These are phyloP conservation scores for Zhengitettix transpicula DNA, from an alignment of 2,888 invertebrate genomes.

Conservation along the genomic window DNA sequence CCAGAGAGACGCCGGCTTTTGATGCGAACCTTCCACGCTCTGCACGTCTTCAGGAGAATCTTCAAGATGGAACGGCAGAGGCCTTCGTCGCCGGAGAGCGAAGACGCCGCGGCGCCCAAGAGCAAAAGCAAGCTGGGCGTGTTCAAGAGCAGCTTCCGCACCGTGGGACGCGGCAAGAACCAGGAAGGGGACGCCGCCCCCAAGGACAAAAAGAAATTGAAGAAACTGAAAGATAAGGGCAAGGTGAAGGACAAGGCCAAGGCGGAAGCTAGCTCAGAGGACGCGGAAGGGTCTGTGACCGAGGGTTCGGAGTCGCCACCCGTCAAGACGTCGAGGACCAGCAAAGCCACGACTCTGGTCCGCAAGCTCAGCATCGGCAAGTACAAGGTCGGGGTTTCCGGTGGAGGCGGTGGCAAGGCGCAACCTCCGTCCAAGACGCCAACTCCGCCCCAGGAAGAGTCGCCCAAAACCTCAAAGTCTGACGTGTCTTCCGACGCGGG, in stretches of 20 bases:
- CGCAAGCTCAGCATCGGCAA: conserved; percentile 11
- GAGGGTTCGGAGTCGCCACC: not conserved
- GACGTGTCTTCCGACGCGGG: not conserved
- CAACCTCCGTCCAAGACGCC: not conserved
- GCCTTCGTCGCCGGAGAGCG: not conserved
- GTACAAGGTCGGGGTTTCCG: not conserved
- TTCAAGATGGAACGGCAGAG: not conserved
- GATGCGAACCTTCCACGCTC: too few species aligned
- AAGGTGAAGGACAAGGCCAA: conserved; percentile 4
- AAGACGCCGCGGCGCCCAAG: not conserved
- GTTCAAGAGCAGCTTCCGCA: not conserved
- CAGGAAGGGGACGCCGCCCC: not conserved
- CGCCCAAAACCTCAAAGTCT: not conserved
- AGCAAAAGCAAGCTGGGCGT: not conserved
- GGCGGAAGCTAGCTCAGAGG: not conserved
- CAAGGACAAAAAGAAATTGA: not conserved
- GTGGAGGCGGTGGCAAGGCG: not conserved
- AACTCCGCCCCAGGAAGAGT: not conserved
- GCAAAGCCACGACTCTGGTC: conserved; percentile 11
- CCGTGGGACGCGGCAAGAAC: not conserved
- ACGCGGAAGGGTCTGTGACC: not conserved
- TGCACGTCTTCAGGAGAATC: too few species aligned
- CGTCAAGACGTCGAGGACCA: conserved; percentile 4
- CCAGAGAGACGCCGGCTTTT: too few species aligned
- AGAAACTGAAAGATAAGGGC: not conserved